Conservation (phyloP, 2,888 invertebrate genomes). For the Synanthedon andrenaeformis region DNA sequence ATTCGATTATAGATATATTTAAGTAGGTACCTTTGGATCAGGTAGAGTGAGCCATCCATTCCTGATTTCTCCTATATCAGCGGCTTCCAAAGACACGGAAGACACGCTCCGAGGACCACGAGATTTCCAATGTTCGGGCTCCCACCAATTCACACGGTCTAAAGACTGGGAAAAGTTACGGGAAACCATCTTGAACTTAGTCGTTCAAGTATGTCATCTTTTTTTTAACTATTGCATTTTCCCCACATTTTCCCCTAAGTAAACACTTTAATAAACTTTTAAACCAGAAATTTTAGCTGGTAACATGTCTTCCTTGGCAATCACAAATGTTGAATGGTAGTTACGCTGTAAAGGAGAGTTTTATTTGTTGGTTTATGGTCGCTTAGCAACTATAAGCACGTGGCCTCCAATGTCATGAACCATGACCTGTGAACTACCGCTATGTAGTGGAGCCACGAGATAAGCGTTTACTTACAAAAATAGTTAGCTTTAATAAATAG, state of each 20-base stretch:
- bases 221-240: background rate
- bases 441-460: slow-evolving; percentile 6
- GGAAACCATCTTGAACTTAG: slow-evolving; percentile 25
- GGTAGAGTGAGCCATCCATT: slow-evolving; percentile 56
- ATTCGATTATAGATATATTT: too few relatives aligned
- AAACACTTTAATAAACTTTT: too few relatives aligned
- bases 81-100: slow-evolving; percentile 39
- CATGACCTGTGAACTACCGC: slow-evolving; percentile 30
- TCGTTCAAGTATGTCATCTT: background rate
- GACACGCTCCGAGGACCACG: slow-evolving; percentile 30
- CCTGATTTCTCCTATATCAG: slow-evolving; percentile 43
- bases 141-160: slow-evolving; percentile 56
- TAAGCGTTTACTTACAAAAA: too few relatives aligned
- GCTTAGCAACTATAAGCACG: slow-evolving; percentile 46
- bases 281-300: too few relatives aligned
- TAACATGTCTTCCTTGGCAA: too few relatives aligned
- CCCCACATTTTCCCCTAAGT: too few relatives aligned
- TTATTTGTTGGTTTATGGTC: slow-evolving; percentile 41
- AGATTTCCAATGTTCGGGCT: slow-evolving; percentile 41
- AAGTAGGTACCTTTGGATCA: slow-evolving; percentile 28
- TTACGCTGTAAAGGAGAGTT: slow-evolving; percentile 4
- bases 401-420: slow-evolving; percentile 46
- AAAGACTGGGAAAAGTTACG: slow-evolving; percentile 37
- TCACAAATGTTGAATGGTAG: background rate
- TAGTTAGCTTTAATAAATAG: too few relatives aligned